Evolutionary conservation across 2,888 invertebrate species (phyloP), one percentile per base, ranked within the genome.

Genomic region (Gymnocheta viridis): DNA sequence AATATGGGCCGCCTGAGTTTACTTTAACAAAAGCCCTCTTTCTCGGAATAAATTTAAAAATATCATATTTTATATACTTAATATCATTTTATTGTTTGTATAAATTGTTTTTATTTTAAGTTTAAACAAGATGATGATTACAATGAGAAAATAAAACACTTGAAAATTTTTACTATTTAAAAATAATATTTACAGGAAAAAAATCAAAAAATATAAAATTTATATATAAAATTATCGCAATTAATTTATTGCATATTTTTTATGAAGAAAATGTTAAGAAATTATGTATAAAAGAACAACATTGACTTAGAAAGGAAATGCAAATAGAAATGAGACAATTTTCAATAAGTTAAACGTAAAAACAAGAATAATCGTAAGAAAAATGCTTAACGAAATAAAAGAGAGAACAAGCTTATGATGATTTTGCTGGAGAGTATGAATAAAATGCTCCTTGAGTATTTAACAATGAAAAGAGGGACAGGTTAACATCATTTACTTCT

Each of bases 171-270:
- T 86, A 85, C 89, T 90, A 89, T 87, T 90, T 89, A 89, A 89
- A 89, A 89, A 89, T 89, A 89, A 90, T 89, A 90, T 90, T 84
- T 90, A 90, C 90, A 90, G 83, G 85, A 84, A 64, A 82, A 81
- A 64, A 82, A 81, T 29, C 74, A 69, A 78, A 58, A 79, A 62
- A 22, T 72, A 47, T 38, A 41, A 22, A 67, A 67, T 60, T 49
- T 49, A 9, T 44, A 58, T 32, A 54, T 29, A 79, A 69, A 64
- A 73, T 35, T 49, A 54, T 56, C n/a, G 1, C n/a, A 56, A 6
- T 29, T 7, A 29, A 38, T 62, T 51, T 27, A 44, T 51, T 62
- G 67, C 29, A 77, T 17, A 6, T 38, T 22, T 19, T 54, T 76
- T 56, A 74, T 56, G 17, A 56, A 82, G 58, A 49, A 77, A 51